Percentiles rank a stretch among this genome's conserved stretches.
These are phyloP conservation scores for Onychomys arenicola DNA, from an alignment of 2,797 vertebrate species.

Conservation along the genomic window DNA sequence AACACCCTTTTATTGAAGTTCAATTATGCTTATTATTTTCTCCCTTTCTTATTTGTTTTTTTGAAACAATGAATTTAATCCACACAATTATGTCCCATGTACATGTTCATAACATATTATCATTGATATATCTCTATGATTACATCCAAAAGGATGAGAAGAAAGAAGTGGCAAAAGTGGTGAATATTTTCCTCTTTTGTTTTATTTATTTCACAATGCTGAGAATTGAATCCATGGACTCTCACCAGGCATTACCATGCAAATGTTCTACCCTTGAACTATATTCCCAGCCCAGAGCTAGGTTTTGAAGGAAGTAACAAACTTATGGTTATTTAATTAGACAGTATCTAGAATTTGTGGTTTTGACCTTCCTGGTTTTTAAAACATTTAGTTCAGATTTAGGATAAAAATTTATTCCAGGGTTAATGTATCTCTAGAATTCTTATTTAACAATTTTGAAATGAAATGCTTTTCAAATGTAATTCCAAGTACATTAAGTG, in stretches of 20 bases:
- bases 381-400: background rate
- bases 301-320: background rate
- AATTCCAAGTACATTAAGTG: background rate
- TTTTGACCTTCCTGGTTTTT: conserved; percentile 5
- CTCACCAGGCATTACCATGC: background rate
- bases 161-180: background rate
- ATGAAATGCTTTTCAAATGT: background rate
- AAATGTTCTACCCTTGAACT: background rate
- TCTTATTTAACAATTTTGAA: background rate
- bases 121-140: background rate
- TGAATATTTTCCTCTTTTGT: background rate
- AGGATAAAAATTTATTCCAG: conserved; percentile 27
- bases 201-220: background rate
- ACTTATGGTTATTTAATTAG: background rate
- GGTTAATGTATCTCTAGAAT: background rate
- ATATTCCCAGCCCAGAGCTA: background rate
- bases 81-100: background rate
- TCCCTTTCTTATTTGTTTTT: background rate
- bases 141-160: background rate
- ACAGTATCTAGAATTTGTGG: background rate
- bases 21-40: background rate
- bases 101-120: background rate
- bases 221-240: background rate
- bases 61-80: background rate
- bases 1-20: background rate